These are phyloP conservation scores for Battus philenor DNA, from an alignment of 1,140 invertebrate species.

Conservation along the genomic window DNA sequence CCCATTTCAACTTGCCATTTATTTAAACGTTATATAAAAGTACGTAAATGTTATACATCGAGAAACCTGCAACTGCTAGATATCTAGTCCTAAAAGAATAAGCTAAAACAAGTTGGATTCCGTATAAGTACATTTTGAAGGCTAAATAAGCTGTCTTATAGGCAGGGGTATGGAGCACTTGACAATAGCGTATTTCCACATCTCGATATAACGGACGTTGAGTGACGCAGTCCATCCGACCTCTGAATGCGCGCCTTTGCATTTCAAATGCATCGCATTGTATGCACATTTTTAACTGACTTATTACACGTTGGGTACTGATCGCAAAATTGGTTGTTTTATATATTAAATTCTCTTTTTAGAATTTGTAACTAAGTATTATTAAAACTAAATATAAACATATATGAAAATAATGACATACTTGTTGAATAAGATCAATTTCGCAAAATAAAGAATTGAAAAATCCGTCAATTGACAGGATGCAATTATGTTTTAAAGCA, in stretches of 20 bases:
- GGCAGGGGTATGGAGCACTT: conserved; percentile 13
- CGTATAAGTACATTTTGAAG: neutral
- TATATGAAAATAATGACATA: too few species aligned
- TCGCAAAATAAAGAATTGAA: too few species aligned
- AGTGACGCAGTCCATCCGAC: conserved; percentile 48
- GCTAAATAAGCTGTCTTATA: neutral
- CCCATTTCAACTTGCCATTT: too few species aligned
- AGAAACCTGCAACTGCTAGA: too few species aligned
- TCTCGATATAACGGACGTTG: conserved; percentile 28
- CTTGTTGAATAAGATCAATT: too few species aligned
- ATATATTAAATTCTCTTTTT: neutral
- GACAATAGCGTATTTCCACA: conserved; percentile 33
- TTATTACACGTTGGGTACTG: conserved; percentile 66
- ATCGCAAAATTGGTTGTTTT: conserved; percentile 28
- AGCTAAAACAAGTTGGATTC: too few species aligned
- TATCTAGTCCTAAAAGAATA: too few species aligned
- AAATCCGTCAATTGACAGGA: too few species aligned
- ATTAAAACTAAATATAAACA: conserved; percentile 9
- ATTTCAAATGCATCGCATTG: conserved; percentile 71
- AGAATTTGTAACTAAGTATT: neutral
- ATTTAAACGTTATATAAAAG: too few species aligned
- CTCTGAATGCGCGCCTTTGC: conserved; percentile 58
- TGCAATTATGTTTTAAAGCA: too few species aligned
- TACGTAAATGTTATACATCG: too few species aligned
- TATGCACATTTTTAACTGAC: conserved; percentile 74